A percentile compares a stretch with the other conserved stretches of the same genome.
These are phyloP conservation scores for Corythoichthys haematopterus DNA, from an alignment of 2,113 vertebrate species.

Conservation along the genomic window DNA sequence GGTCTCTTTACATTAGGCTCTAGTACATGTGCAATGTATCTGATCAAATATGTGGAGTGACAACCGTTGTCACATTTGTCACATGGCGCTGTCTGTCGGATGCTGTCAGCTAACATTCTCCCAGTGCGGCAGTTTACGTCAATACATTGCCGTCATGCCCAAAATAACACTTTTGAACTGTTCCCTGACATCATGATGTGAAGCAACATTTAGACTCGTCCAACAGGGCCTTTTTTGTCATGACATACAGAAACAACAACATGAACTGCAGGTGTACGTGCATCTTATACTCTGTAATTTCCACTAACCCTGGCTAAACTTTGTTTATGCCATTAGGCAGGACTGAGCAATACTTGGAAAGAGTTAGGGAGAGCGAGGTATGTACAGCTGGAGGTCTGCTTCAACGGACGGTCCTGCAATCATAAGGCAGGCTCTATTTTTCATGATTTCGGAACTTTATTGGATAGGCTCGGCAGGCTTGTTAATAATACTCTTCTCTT, in stretches of 20 bases:
- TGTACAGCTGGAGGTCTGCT: no score
- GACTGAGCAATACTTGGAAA: no score
- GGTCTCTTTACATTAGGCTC: neutral
- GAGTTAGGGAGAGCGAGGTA: no score
- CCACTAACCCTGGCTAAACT: no score
- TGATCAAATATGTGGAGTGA: neutral
- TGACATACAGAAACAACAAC: neutral
- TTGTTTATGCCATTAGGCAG: no score
- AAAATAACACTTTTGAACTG: neutral
- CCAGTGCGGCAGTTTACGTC: neutral
- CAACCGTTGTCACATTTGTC: neutral
- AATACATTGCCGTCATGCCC: neutral
- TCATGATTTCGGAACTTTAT: no score
- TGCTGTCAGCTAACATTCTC: slow-evolving; percentile 1
- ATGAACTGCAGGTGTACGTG: no score
- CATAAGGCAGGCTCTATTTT: no score
- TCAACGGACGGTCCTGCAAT: no score
- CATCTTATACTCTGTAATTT: no score
- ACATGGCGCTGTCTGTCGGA: slow-evolving; percentile 1
- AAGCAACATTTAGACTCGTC: neutral
- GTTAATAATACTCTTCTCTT: no score
- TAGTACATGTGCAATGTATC: neutral
- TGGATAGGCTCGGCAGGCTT: no score
- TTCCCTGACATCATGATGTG: neutral
- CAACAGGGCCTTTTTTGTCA: neutral